A percentile compares a stretch with the other conserved stretches of the same genome.
These are phyloP conservation scores for Drosophila varians DNA, from an alignment of 1,140 invertebrate species.

Conservation along the genomic window DNA sequence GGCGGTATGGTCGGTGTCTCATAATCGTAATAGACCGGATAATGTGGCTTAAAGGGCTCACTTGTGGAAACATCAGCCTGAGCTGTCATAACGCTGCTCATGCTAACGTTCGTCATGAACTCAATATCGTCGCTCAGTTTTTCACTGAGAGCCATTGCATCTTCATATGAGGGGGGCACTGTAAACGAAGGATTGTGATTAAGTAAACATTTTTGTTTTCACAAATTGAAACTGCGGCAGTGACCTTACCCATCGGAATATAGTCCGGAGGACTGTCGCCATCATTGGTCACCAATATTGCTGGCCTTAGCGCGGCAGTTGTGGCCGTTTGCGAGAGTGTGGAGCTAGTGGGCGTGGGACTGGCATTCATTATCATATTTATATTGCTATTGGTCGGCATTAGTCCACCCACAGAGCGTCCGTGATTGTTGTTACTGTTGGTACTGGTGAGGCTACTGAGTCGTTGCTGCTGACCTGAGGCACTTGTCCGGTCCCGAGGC, in stretches of 20 bases:
- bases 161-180: slow-evolving; percentile 83
- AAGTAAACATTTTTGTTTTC: background rate
- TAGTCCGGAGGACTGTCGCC: slow-evolving; percentile 81
- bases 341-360: slow-evolving; percentile 44
- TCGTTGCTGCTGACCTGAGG: slow-evolving; percentile 43
- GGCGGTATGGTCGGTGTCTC: slow-evolving; percentile 83
- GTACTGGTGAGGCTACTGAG: slow-evolving; percentile 36
- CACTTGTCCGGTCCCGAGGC: slow-evolving; percentile 20
- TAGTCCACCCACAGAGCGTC: slow-evolving; percentile 52
- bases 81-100: slow-evolving; percentile 77
- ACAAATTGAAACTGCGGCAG: background rate
- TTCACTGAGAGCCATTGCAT: slow-evolving; percentile 81
- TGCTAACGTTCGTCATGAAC: slow-evolving; percentile 79
- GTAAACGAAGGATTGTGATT: background rate
- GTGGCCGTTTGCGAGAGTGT: slow-evolving; percentile 66
- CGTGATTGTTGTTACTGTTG: slow-evolving; percentile 46
- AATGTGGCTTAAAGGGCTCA: slow-evolving; percentile 81
- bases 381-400: slow-evolving; percentile 64
- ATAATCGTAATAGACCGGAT: slow-evolving; percentile 83
- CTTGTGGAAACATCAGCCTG: slow-evolving; percentile 74
- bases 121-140: slow-evolving; percentile 81
- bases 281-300: slow-evolving; percentile 74
- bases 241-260: slow-evolving; percentile 75
- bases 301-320: slow-evolving; percentile 70
- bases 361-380: slow-evolving; percentile 45